Conservation (phyloP, 2,888 invertebrate genomes). For the Eurytoma adleriae region DNA sequence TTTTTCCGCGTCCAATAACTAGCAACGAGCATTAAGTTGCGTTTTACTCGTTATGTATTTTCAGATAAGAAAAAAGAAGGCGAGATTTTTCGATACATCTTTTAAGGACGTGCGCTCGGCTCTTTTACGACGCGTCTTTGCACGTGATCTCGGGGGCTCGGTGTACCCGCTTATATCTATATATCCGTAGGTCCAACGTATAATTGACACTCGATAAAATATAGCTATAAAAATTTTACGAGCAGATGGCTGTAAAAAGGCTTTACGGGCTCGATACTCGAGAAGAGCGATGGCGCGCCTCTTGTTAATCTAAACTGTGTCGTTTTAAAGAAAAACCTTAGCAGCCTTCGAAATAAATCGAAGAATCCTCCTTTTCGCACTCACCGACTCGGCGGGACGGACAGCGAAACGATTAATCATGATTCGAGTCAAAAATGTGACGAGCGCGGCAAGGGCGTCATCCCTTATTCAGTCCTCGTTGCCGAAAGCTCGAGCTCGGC, state of each 20-base stretch:
- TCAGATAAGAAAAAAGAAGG: not conserved
- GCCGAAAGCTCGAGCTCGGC: no score
- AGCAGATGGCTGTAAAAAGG: constrained; percentile 15
- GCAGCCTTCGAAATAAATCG: not conserved
- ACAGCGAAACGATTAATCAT: no score
- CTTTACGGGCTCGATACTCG: constrained; percentile 5
- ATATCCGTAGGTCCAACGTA: not conserved
- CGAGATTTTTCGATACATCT: constrained; percentile 18
- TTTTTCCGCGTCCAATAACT: not conserved
- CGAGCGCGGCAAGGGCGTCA: no score
- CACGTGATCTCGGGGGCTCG: constrained; percentile 11
- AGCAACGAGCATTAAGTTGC: not conserved
- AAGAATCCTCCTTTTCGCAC: not conserved
- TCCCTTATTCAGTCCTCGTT: no score
- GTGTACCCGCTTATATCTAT: constrained; percentile 13
- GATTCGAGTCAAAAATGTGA: no score
- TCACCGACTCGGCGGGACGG: no score
- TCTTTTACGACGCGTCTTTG: constrained; percentile 23
- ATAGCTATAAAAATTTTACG: constrained; percentile 39
- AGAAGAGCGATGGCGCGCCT: not conserved
- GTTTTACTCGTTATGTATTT: not conserved
- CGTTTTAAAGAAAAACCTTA: not conserved
- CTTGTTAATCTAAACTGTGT: constrained; percentile 24
- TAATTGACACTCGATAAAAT: constrained; percentile 52
- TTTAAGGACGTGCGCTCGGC: not conserved